phyloP scores from a whole-genome alignment of 2,797 vertebrate species.

The Enoplosus armatus region DNA sequence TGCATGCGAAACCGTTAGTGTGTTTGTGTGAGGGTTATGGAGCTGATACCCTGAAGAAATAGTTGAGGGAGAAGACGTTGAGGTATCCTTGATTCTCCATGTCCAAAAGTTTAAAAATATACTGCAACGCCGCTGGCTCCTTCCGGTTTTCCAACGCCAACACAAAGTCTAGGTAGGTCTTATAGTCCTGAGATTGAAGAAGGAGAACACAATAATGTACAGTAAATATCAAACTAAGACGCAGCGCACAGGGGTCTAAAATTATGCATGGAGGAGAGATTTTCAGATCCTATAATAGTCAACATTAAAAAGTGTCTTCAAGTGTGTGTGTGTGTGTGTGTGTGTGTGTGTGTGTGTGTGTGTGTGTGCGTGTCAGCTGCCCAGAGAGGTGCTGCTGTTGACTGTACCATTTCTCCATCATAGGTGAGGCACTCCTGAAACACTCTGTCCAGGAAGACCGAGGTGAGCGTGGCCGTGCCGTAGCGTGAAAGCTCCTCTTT shows the following conservation, averaged over 20 bases:
- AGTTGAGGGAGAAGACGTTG: constrained; percentile 98
- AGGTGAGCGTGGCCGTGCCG: constrained; percentile 96
- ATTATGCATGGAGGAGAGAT: background rate
- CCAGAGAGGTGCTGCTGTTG: background rate
- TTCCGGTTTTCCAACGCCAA: constrained; percentile 98
- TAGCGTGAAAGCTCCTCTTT: constrained; percentile 98
- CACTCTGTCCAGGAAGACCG: constrained; percentile 95
- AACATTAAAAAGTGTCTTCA: background rate
- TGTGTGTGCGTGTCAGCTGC: background rate
- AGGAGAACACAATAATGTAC: background rate
- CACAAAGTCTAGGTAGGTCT: constrained; percentile 98
- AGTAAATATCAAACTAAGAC: background rate
- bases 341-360: background rate
- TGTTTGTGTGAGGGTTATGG: background rate
- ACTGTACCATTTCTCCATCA: constrained; percentile 96
- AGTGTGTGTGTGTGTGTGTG: background rate
- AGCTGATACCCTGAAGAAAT: constrained; percentile 94
- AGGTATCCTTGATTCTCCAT: constrained; percentile 97
- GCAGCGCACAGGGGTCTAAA: background rate
- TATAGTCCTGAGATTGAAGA: constrained; percentile 91
- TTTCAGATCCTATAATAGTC: background rate
- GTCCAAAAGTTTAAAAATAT: constrained; percentile 98
- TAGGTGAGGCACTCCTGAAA: constrained; percentile 99
- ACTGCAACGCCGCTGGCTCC: constrained; percentile 96
- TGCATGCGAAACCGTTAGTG: background rate